A percentile compares a stretch with the other conserved stretches of the same genome.
Evolutionary conservation across 2,113 vertebrate species (phyloP).

Genomic region (Cervus canadensis): DNA sequence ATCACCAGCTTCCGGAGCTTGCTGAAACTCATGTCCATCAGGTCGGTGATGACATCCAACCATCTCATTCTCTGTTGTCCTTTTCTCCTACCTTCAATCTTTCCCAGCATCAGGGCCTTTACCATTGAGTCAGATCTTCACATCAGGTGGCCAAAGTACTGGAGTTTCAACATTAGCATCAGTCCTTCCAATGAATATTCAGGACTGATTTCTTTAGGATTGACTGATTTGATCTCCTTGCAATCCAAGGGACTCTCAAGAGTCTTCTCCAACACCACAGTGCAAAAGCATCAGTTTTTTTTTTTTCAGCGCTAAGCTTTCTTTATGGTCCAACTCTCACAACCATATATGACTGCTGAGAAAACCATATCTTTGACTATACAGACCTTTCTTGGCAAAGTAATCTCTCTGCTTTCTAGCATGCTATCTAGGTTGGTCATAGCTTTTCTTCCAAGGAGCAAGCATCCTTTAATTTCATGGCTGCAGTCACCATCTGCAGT

Average conservation of each 20-base stretch:
- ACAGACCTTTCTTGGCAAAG: neutral
- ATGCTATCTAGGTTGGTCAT: neutral
- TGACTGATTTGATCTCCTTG: neutral
- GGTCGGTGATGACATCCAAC: neutral
- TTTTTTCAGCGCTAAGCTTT: neutral
- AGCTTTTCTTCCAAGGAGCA: neutral
- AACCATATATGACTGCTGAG: neutral
- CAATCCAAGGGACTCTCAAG: neutral
- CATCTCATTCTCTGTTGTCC: neutral
- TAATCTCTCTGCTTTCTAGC: neutral
- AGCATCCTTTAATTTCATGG: neutral
- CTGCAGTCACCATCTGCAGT: neutral
- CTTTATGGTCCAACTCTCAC: neutral
- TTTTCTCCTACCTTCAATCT: neutral
- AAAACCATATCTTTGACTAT: neutral
- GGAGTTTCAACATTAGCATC: neutral
- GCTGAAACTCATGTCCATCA: neutral
- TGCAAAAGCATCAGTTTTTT: neutral
- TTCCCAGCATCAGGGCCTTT: neutral
- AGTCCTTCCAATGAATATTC: neutral
- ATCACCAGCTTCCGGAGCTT: neutral
- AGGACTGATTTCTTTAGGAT: neutral
- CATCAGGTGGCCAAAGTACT: neutral
- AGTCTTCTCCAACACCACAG: neutral
- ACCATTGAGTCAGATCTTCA: neutral